A percentile compares a stretch with the other conserved stretches of the same genome.
Evolutionary conservation across 2,797 vertebrate species (phyloP).

Genomic region (Eurystomus glaucurus): DNA sequence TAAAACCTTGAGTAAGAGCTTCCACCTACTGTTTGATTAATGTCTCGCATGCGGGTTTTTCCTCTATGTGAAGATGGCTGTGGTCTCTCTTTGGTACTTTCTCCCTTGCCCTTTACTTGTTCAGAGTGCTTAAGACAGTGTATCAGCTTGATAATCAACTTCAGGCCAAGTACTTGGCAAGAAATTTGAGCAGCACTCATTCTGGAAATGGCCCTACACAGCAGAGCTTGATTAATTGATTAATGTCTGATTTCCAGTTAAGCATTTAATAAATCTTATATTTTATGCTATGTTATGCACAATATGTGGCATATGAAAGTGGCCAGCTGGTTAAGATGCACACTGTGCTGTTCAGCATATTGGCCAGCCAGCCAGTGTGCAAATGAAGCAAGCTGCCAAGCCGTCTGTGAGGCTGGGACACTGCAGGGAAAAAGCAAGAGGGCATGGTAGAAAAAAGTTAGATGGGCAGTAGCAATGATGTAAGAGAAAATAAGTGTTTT

Average conservation of each 20-base stretch:
- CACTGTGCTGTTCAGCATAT: neutral
- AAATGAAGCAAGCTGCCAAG: neutral
- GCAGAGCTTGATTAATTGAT: slow-evolving; percentile 16
- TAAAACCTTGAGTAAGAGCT: neutral
- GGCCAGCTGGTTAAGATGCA: neutral
- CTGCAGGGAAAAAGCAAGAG: neutral
- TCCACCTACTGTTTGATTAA: neutral
- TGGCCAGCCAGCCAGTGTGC: neutral
- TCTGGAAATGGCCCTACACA: neutral
- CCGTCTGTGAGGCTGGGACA: neutral
- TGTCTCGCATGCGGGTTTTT: neutral
- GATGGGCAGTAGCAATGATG: neutral
- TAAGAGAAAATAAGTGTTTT: neutral
- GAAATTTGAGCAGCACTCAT: neutral
- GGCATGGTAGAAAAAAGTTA: neutral
- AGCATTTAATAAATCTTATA: slow-evolving; percentile 24
- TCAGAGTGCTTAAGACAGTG: neutral
- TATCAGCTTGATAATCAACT: neutral
- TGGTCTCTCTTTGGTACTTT: neutral
- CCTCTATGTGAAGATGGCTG: neutral
- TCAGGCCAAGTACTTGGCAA: slow-evolving; percentile 4
- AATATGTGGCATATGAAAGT: neutral
- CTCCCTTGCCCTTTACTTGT: neutral
- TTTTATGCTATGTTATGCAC: neutral
- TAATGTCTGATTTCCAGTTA: slow-evolving; percentile 34